These are phyloP conservation scores for Cyanocitta stelleri DNA, from an alignment of 2,113 vertebrate species.

Conservation along the genomic window DNA sequence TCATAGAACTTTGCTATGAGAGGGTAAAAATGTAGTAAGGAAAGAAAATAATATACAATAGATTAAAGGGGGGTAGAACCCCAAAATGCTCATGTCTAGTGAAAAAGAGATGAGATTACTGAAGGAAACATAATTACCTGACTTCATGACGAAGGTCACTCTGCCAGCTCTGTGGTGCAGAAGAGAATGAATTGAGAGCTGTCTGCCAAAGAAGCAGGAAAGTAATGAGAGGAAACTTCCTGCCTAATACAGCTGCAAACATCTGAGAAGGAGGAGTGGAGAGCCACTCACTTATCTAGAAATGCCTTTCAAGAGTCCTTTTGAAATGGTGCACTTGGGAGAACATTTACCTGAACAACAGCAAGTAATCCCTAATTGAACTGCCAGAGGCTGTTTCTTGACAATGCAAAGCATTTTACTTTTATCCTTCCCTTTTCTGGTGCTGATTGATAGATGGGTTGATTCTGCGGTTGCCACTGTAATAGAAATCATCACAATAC, in stretches of 20 bases:
- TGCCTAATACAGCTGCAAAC: neutral
- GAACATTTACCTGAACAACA: conserved; percentile 49
- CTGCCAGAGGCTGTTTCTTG: conserved; percentile 55
- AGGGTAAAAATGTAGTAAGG: neutral
- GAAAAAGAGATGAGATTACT: neutral
- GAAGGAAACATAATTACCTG: neutral
- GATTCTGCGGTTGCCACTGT: conserved; percentile 52
- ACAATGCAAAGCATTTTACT: conserved; percentile 53
- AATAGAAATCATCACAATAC: conserved; percentile 55
- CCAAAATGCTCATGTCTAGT: neutral
- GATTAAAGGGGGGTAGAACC: neutral
- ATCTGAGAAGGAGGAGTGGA: neutral
- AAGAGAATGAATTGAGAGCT: neutral
- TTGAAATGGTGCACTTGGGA: conserved; percentile 40
- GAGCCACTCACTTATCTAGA: neutral
- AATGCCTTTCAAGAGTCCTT: conserved; percentile 27
- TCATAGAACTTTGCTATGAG: neutral
- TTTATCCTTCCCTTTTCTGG: neutral
- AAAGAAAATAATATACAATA: neutral
- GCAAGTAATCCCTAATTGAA: conserved; percentile 56
- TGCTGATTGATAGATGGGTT: conserved; percentile 24
- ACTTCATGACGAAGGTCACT: neutral
- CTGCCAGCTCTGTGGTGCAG: neutral
- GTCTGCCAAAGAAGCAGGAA: neutral
- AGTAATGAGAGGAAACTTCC: neutral